These are phyloP conservation scores for Leucophora obtusa DNA, from an alignment of 2,888 invertebrate species.

Conservation along the genomic window DNA sequence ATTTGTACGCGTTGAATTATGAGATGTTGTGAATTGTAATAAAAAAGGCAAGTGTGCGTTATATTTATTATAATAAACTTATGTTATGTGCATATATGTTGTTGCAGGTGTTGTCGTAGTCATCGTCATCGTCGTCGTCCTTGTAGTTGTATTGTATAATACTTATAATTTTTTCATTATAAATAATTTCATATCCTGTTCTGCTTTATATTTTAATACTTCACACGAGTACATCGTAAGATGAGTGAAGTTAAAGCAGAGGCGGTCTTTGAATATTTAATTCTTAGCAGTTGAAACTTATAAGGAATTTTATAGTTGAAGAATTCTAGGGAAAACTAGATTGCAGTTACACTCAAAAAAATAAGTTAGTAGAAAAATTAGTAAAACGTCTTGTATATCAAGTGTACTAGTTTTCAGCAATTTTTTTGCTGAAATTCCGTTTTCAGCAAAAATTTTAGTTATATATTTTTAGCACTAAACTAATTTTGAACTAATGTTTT, in stretches of 20 bases:
- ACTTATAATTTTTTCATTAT: conserved; percentile 1
- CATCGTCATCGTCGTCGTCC: neutral
- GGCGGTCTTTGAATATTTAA: neutral
- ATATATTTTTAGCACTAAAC: too few relatives aligned
- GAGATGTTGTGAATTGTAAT: conserved; percentile 37
- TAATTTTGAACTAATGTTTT: too few relatives aligned
- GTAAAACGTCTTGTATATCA: too few relatives aligned
- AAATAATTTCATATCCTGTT: neutral
- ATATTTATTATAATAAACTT: conserved; percentile 20
- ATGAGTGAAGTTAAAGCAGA: neutral
- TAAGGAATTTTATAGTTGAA: too few relatives aligned
- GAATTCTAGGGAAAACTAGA: too few relatives aligned
- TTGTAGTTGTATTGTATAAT: conserved; percentile 12
- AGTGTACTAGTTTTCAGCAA: too few relatives aligned
- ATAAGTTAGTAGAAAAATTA: too few relatives aligned
- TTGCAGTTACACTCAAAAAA: too few relatives aligned
- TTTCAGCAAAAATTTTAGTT: too few relatives aligned
- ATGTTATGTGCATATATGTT: neutral
- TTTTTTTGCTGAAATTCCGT: too few relatives aligned
- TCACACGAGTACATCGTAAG: neutral
- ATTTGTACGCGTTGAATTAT: conserved; percentile 42
- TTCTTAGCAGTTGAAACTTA: too few relatives aligned
- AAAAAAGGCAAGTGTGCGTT: conserved; percentile 23
- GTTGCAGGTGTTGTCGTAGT: conserved; percentile 16
- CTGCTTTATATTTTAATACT: neutral